A percentile compares a stretch with the other conserved stretches of the same genome.
Conservation (phyloP, 2,113 vertebrate genomes). For the Athene cunicularia region DNA sequence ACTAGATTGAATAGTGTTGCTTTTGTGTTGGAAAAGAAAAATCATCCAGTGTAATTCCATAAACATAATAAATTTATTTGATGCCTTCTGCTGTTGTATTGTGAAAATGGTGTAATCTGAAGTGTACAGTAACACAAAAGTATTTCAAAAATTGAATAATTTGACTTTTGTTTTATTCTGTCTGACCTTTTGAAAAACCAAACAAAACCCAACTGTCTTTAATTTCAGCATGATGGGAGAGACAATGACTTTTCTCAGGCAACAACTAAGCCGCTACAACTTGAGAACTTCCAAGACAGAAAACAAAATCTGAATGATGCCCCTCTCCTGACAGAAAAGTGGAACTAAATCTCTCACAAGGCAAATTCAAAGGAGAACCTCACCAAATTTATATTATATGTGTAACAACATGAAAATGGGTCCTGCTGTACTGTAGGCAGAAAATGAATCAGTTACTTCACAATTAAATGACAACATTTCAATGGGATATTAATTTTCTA, state of each 20-base stretch:
- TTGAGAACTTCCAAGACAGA: constrained; percentile 32
- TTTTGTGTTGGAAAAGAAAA: neutral
- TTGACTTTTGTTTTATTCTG: neutral
- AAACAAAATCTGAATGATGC: constrained; percentile 27
- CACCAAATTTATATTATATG: neutral
- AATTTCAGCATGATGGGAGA: constrained; percentile 25
- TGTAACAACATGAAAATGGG: neutral
- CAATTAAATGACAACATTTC: neutral
- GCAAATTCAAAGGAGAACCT: neutral
- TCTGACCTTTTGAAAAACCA: neutral
- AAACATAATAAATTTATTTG: neutral
- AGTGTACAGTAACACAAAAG: neutral
- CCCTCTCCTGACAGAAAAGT: constrained; percentile 6
- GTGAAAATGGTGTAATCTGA: neutral
- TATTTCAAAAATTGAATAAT: neutral
- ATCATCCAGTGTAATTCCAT: neutral
- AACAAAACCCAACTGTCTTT: neutral
- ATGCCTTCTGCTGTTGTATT: neutral
- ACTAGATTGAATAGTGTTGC: neutral
- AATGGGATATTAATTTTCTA: neutral
- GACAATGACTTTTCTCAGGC: constrained; percentile 26
- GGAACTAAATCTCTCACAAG: constrained; percentile 15
- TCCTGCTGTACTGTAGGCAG: neutral
- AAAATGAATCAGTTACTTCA: neutral
- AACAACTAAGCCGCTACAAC: neutral